Percentiles rank a stretch among this genome's conserved stretches.
Conservation (phyloP, 1,140 invertebrate genomes). For the Calosoma granatense region DNA sequence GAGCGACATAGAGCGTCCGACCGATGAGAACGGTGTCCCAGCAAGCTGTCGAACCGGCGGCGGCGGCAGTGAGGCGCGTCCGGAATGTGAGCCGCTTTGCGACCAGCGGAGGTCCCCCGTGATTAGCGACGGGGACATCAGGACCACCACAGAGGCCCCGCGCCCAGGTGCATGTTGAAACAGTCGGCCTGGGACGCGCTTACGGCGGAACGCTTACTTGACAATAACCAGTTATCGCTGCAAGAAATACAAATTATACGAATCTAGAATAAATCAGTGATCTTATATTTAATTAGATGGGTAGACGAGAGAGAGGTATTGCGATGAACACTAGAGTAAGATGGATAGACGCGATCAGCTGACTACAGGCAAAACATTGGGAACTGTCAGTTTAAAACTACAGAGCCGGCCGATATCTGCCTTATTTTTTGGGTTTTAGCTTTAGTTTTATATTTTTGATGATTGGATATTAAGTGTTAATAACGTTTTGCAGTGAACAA, state of each 20-base stretch:
- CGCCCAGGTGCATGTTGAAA: slow-evolving; percentile 85
- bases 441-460: no score
- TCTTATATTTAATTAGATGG: no score
- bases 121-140: slow-evolving; percentile 73
- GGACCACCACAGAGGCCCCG: slow-evolving; percentile 97
- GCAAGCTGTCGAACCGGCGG: slow-evolving; percentile 6
- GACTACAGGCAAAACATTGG: no score
- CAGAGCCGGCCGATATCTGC: no score
- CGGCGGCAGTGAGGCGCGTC: slow-evolving; percentile 21
- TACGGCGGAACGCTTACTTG: slow-evolving; percentile 45
- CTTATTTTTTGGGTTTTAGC: no score
- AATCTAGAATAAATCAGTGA: background rate
- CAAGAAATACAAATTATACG: slow-evolving; percentile 17
- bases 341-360: no score
- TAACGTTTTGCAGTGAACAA: no score
- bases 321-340: background rate
- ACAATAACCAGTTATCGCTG: slow-evolving; percentile 25
- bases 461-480: no score
- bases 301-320: no score
- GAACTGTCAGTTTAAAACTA: no score
- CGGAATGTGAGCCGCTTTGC: slow-evolving; percentile 31
- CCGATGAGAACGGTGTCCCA: slow-evolving; percentile 53
- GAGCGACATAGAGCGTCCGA: slow-evolving; percentile 71
- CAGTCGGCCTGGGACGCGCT: slow-evolving; percentile 44
- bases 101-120: slow-evolving; percentile 24